Conservation (phyloP, 2,797 vertebrate genomes). For the Hoplostethus mediterraneus region DNA sequence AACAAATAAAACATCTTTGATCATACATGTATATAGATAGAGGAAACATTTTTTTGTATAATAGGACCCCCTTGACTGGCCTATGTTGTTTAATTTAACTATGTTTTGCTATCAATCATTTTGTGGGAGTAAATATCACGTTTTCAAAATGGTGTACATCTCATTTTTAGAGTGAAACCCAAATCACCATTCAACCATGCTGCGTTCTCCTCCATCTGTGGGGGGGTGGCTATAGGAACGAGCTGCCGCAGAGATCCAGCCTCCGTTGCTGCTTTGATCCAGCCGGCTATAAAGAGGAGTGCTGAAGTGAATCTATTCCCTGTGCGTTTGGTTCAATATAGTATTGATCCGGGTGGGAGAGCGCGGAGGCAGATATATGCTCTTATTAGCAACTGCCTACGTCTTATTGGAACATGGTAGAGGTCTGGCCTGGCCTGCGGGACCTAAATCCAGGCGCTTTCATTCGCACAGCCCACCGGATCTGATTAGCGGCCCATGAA, state of each 20-base stretch:
- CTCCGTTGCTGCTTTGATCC: constrained; percentile 58
- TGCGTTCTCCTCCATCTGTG: constrained; percentile 3
- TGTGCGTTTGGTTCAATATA: constrained; percentile 75
- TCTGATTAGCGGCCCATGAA: constrained; percentile 47
- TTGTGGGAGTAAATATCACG: too few relatives aligned
- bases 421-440: constrained; percentile 30
- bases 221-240: constrained; percentile 33
- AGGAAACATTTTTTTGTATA: too few relatives aligned
- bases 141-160: too few relatives aligned
- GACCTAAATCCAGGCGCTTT: constrained; percentile 28
- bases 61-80: too few relatives aligned
- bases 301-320: constrained; percentile 74
- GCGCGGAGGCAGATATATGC: constrained; percentile 74
- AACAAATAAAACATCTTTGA: too few relatives aligned
- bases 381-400: constrained; percentile 82
- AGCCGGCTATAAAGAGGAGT: constrained; percentile 66
- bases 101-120: too few relatives aligned
- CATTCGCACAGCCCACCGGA: constrained; percentile 29
- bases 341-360: constrained; percentile 82
- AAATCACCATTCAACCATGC: not conserved
- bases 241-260: constrained; percentile 37
- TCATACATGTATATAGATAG: too few relatives aligned
- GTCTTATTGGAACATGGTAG: constrained; percentile 72
- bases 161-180: too few relatives aligned
- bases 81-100: too few relatives aligned